phyloP scores from a whole-genome alignment of 2,113 vertebrate species.

The Osmerus eperlanus region DNA sequence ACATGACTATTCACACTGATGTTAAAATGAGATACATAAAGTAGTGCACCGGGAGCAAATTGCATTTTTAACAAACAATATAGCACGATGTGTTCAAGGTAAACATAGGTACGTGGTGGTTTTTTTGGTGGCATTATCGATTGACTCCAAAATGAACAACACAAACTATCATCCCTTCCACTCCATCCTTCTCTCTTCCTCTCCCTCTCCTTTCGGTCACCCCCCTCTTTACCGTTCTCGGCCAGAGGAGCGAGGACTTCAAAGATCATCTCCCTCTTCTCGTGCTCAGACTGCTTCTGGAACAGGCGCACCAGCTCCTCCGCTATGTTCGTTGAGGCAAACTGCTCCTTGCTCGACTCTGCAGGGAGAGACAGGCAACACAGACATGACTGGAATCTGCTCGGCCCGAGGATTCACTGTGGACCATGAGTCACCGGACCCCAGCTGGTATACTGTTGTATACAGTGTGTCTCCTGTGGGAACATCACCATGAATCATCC shows the following conservation, averaged over 20 bases:
- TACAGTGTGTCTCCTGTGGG: neutral
- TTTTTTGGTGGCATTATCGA: too few relatives aligned
- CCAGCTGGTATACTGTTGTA: too few relatives aligned
- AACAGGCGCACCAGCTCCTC: conserved; percentile 95
- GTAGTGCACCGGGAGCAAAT: too few relatives aligned
- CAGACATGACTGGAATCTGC: neutral
- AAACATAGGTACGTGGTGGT: too few relatives aligned
- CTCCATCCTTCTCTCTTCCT: neutral
- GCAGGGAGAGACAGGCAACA: conserved; percentile 8
- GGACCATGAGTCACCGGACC: too few relatives aligned
- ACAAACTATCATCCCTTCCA: neutral
- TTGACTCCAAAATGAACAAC: too few relatives aligned
- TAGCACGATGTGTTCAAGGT: too few relatives aligned
- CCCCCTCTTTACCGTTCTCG: conserved; percentile 85
- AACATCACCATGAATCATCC: neutral
- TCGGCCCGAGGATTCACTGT: too few relatives aligned
- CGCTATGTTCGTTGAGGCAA: conserved; percentile 92
- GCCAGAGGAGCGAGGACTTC: conserved; percentile 96
- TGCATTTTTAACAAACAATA: too few relatives aligned
- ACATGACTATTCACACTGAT: neutral
- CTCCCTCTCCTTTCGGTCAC: neutral
- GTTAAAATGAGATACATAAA: too few relatives aligned
- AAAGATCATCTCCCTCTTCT: conserved; percentile 98
- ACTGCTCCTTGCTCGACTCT: conserved; percentile 99
- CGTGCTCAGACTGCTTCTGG: conserved; percentile 92